phyloP scores from a whole-genome alignment of 30 jellyfish, hydroid and myxozoan species.

The Hydractinia symbiolongicarpus region DNA sequence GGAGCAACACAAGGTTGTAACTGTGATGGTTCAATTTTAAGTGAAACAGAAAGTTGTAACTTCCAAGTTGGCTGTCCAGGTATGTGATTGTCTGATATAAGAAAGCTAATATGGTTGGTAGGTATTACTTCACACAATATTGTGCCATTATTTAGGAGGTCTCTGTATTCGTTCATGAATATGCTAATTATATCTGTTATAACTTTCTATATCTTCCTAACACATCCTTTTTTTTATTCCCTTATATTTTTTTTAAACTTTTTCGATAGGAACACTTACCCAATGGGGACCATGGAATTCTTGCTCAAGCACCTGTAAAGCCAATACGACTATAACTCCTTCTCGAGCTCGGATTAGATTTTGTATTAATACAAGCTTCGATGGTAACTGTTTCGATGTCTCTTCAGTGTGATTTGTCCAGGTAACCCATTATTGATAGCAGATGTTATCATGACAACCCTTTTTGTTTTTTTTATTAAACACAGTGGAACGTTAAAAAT shows the following conservation, averaged over 20 bases:
- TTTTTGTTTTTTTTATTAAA: too few species aligned
- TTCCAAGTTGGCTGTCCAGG: constrained; percentile 33
- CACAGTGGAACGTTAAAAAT: too few species aligned
- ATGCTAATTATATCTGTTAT: too few species aligned
- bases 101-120: too few species aligned
- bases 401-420: constrained; percentile 19
- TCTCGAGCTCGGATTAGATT: constrained; percentile 17
- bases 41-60: neutral
- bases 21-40: constrained; percentile 2
- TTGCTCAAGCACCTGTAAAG: constrained; percentile 23
- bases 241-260: too few species aligned
- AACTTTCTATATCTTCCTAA: too few species aligned
- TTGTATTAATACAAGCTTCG: neutral
- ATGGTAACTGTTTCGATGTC: constrained; percentile 4
- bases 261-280: constrained; percentile 1
- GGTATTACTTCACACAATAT: too few species aligned
- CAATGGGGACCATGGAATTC: constrained; percentile 23
- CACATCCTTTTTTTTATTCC: too few species aligned
- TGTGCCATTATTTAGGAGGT: too few species aligned
- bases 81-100: neutral
- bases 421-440: neutral
- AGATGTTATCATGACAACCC: too few species aligned
- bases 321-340: neutral
- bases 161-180: too few species aligned
- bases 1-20: constrained; percentile 20